Percentiles rank a stretch among this genome's conserved stretches.
phyloP scores from a whole-genome alignment of 2,888 invertebrate genomes.

The Latrodectus elegans region DNA sequence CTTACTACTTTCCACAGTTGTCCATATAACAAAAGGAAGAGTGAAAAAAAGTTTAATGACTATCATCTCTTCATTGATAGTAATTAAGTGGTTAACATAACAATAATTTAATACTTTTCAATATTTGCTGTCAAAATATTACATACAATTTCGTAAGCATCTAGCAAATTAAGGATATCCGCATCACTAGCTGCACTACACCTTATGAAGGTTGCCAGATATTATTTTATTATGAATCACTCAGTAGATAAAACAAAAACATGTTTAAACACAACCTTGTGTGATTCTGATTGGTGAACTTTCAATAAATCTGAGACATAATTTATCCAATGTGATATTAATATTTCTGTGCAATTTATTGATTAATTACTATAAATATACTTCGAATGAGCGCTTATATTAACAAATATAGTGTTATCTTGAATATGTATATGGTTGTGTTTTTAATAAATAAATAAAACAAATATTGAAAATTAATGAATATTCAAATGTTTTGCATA shows the following conservation, averaged over 20 bases:
- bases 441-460: no score
- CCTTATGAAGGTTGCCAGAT: conserved; percentile 65
- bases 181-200: conserved; percentile 69
- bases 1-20: conserved; percentile 62
- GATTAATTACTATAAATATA: no score
- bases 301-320: background rate
- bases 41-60: conserved; percentile 58
- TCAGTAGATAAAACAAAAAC: background rate
- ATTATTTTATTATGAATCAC: conserved; percentile 3
- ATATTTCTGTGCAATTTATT: no score
- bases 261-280: background rate
- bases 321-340: no score
- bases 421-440: no score
- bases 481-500: no score
- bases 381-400: no score
- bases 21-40: conserved; percentile 61
- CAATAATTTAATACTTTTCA: conserved; percentile 40
- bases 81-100: conserved; percentile 30
- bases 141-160: conserved; percentile 55
- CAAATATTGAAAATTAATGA: no score
- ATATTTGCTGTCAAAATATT: conserved; percentile 55
- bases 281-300: background rate
- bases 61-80: conserved; percentile 63
- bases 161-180: conserved; percentile 68
- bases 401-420: no score